phyloP scores from a whole-genome alignment of 2,888 invertebrate species.

The Acleris emargana region DNA sequence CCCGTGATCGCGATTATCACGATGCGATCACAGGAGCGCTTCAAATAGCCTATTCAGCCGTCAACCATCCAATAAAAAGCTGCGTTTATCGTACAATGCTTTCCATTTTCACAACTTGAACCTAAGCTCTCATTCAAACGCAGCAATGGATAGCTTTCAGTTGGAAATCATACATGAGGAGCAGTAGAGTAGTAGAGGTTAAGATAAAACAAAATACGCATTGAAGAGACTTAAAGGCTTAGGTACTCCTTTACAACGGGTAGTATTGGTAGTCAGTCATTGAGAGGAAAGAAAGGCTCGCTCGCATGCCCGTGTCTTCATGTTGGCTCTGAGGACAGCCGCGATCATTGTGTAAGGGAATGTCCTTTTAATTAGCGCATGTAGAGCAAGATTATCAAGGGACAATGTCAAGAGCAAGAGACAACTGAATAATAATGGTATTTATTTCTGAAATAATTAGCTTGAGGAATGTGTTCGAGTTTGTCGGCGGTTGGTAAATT shows the following conservation, averaged over 20 bases:
- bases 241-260: slow-evolving; percentile 61
- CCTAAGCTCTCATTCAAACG: slow-evolving; percentile 10
- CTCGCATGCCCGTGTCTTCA: slow-evolving; percentile 60
- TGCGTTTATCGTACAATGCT: slow-evolving; percentile 43
- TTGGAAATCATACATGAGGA: background rate
- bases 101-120: slow-evolving; percentile 7
- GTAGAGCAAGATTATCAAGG: slow-evolving; percentile 73
- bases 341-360: slow-evolving; percentile 73
- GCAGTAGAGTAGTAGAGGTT: slow-evolving; percentile 40
- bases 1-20: slow-evolving; percentile 79
- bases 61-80: background rate
- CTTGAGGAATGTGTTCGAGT: slow-evolving; percentile 14
- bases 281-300: slow-evolving; percentile 64
- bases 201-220: slow-evolving; percentile 65
- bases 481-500: slow-evolving; percentile 41
- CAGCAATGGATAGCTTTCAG: slow-evolving; percentile 45
- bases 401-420: slow-evolving; percentile 61
- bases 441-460: slow-evolving; percentile 37
- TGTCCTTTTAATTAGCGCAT: slow-evolving; percentile 79
- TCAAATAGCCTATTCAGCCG: slow-evolving; percentile 35
- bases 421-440: slow-evolving; percentile 72
- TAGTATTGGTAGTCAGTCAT: slow-evolving; percentile 73
- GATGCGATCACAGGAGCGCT: slow-evolving; percentile 72
- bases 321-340: slow-evolving; percentile 63
- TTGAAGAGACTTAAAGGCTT: slow-evolving; percentile 67